A percentile compares a stretch with the other conserved stretches of the same genome.
Conservation (phyloP, 2,888 invertebrate genomes). For the Diarsia mendica region DNA sequence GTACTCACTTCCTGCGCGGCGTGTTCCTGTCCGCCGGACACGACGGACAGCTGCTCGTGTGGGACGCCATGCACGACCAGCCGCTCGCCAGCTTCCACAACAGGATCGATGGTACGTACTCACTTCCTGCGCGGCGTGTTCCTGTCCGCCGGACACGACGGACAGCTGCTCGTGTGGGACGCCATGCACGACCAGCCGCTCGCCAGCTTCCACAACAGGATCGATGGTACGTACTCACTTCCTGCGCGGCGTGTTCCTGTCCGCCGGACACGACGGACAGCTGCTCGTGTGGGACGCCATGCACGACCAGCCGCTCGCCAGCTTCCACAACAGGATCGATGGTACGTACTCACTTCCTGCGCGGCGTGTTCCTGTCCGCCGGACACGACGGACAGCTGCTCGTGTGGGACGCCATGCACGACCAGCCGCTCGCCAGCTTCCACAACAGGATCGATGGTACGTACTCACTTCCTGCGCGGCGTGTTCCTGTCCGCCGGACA, state of each 20-base stretch:
- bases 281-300: conserved; percentile 95
- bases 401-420: conserved; percentile 93
- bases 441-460: conserved; percentile 94
- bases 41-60: conserved; percentile 97
- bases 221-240: conserved; percentile 92
- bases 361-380: conserved; percentile 96
- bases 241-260: conserved; percentile 94
- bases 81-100: conserved; percentile 92
- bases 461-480: conserved; percentile 91
- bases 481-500: conserved; percentile 98
- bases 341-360: conserved; percentile 91
- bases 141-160: conserved; percentile 99
- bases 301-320: conserved; percentile 77
- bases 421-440: conserved; percentile 89
- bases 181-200: conserved; percentile 80
- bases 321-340: conserved; percentile 94
- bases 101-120: conserved; percentile 92
- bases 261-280: conserved; percentile 99
- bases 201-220: conserved; percentile 93
- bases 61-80: conserved; percentile 91
- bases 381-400: conserved; percentile 98
- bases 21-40: conserved; percentile 98
- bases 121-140: conserved; percentile 94
- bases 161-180: conserved; percentile 96
- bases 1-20: conserved; percentile 91